phyloP scores from a whole-genome alignment of 1,140 invertebrate genomes.

The Penaeus japonicus region DNA sequence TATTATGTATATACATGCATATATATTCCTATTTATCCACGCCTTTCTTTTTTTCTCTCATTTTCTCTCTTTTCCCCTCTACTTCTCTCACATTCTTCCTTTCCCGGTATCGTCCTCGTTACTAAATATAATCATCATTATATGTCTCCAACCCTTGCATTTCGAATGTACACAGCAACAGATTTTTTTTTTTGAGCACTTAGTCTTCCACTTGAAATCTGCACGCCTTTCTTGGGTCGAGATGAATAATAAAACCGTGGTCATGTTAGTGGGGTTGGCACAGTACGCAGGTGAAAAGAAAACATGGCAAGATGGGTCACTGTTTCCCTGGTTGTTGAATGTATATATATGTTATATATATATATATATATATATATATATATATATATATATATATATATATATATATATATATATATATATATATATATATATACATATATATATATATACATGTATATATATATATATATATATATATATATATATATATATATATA shows the following conservation, averaged over 20 bases:
- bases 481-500: background rate
- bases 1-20: conserved; percentile 6
- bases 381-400: conserved; percentile 9
- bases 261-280: too few relatives aligned
- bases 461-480: background rate
- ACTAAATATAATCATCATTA: too few relatives aligned
- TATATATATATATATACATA: background rate
- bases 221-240: too few relatives aligned
- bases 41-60: background rate
- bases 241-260: too few relatives aligned
- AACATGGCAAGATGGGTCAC: too few relatives aligned
- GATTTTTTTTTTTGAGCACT: too few relatives aligned
- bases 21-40: background rate
- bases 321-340: too few relatives aligned
- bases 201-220: too few relatives aligned
- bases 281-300: too few relatives aligned
- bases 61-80: background rate
- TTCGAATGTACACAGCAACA: too few relatives aligned
- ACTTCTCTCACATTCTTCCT: background rate
- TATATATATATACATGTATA: background rate
- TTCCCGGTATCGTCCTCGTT: background rate
- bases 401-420: background rate
- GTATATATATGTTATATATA: background rate
- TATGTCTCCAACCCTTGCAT: too few relatives aligned
- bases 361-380: conserved; percentile 15